Conservation (phyloP, 2,888 invertebrate genomes). For the Fragum sueziense region DNA sequence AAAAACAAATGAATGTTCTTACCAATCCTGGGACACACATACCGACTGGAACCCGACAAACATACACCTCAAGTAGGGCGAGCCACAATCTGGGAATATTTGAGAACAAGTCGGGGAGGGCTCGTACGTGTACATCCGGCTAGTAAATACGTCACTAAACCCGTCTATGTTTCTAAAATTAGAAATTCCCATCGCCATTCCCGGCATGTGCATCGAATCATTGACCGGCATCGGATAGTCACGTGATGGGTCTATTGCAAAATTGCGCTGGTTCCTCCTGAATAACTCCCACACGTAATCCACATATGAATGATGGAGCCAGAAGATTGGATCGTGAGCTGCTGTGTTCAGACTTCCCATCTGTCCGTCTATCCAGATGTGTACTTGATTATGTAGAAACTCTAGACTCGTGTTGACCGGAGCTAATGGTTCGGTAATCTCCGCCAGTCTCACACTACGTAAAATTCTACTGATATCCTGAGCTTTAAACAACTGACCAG, state of each 20-base stretch:
- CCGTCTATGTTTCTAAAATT: slow-evolving; percentile 71
- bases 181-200: slow-evolving; percentile 67
- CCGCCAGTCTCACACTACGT: slow-evolving; percentile 44
- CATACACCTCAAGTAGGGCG: slow-evolving; percentile 64
- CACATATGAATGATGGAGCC: slow-evolving; percentile 72
- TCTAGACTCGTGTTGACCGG: slow-evolving; percentile 70
- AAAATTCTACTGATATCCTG: slow-evolving; percentile 63
- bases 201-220: slow-evolving; percentile 60
- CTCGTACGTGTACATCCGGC: slow-evolving; percentile 61
- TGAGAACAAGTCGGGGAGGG: slow-evolving; percentile 57
- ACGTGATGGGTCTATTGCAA: slow-evolving; percentile 59
- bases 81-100: slow-evolving; percentile 61
- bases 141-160: slow-evolving; percentile 65
- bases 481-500: slow-evolving; percentile 66
- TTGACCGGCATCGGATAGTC: slow-evolving; percentile 68
- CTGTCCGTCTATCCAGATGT: slow-evolving; percentile 72
- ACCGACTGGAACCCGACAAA: slow-evolving; percentile 25
- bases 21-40: slow-evolving; percentile 59
- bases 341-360: slow-evolving; percentile 72
- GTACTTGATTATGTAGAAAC: slow-evolving; percentile 74
- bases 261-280: slow-evolving; percentile 58
- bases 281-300: slow-evolving; percentile 75
- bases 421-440: slow-evolving; percentile 66
- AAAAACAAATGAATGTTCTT: too few relatives aligned
- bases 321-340: slow-evolving; percentile 74